These are phyloP conservation scores for Drosophila multiciliata DNA, from an alignment of 2,888 invertebrate species.

Conservation along the genomic window DNA sequence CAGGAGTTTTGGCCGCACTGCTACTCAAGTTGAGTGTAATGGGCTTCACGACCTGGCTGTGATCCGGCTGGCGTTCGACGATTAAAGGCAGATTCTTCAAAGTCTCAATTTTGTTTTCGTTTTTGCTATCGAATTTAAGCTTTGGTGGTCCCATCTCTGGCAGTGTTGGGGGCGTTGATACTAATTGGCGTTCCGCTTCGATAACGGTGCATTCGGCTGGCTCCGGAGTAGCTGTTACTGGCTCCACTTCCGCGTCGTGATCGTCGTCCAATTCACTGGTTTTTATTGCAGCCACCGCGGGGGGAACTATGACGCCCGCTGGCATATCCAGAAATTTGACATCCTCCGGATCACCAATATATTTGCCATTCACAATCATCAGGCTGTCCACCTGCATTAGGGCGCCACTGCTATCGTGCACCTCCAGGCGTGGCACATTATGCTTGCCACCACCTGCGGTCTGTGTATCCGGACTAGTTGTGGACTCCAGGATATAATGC, in stretches of 20 bases:
- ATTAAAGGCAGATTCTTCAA: slow-evolving; percentile 84
- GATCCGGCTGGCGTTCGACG: slow-evolving; percentile 75
- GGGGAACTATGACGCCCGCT: slow-evolving; percentile 82
- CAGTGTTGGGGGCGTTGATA: slow-evolving; percentile 55
- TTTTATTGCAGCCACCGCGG: slow-evolving; percentile 55
- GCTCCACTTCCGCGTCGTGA: slow-evolving; percentile 69
- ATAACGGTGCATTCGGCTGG: slow-evolving; percentile 81
- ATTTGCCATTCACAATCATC: slow-evolving; percentile 86
- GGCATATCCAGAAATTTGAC: slow-evolving; percentile 84
- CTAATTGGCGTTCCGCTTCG: slow-evolving; percentile 53
- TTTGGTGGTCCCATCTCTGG: slow-evolving; percentile 77
- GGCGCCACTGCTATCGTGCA: slow-evolving; percentile 90
- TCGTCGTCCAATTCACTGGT: slow-evolving; percentile 71
- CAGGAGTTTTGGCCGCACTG: slow-evolving; percentile 57
- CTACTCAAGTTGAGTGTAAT: slow-evolving; percentile 77
- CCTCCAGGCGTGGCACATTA: slow-evolving; percentile 89
- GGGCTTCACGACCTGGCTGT: slow-evolving; percentile 78
- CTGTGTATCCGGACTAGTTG: slow-evolving; percentile 85
- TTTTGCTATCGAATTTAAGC: slow-evolving; percentile 84
- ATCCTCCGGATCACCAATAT: slow-evolving; percentile 85
- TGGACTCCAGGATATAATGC: slow-evolving; percentile 85
- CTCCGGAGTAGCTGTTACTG: slow-evolving; percentile 81
- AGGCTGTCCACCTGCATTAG: slow-evolving; percentile 88
- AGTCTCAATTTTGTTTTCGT: slow-evolving; percentile 85
- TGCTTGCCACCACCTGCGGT: slow-evolving; percentile 70